Evolutionary conservation across 2,888 invertebrate genomes (phyloP).

Genomic region (Gymnocheta viridis): DNA sequence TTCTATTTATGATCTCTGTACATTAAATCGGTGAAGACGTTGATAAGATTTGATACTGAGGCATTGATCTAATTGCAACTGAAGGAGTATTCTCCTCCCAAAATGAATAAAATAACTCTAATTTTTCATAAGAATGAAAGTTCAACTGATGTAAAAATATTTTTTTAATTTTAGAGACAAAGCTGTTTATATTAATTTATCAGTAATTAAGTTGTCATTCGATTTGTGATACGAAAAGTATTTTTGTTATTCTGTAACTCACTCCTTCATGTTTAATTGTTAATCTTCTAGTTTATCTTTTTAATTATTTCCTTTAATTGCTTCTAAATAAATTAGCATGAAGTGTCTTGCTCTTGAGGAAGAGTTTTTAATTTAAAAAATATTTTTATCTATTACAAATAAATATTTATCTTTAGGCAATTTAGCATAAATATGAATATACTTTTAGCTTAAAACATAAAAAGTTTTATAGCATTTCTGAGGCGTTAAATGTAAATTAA

Average conservation of each 20-base stretch:
- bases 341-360: not conserved
- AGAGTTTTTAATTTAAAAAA: not conserved
- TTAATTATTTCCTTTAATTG: conserved; percentile 35
- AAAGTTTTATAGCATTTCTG: not conserved
- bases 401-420: not conserved
- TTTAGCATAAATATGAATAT: not conserved
- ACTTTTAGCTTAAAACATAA: not conserved
- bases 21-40: no score
- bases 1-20: no score
- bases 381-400: not conserved
- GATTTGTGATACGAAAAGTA: not conserved
- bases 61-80: no score
- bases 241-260: not conserved
- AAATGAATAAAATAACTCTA: no score
- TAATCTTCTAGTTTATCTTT: not conserved
- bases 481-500: not conserved
- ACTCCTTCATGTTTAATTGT: not conserved
- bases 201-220: no score
- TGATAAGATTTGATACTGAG: no score
- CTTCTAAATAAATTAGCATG: not conserved
- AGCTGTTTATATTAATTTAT: no score
- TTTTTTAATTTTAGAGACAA: no score
- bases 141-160: no score
- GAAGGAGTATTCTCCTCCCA: no score
- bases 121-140: no score